phyloP scores from a whole-genome alignment of 2,797 vertebrate species.

The Lateolabrax maculatus region DNA sequence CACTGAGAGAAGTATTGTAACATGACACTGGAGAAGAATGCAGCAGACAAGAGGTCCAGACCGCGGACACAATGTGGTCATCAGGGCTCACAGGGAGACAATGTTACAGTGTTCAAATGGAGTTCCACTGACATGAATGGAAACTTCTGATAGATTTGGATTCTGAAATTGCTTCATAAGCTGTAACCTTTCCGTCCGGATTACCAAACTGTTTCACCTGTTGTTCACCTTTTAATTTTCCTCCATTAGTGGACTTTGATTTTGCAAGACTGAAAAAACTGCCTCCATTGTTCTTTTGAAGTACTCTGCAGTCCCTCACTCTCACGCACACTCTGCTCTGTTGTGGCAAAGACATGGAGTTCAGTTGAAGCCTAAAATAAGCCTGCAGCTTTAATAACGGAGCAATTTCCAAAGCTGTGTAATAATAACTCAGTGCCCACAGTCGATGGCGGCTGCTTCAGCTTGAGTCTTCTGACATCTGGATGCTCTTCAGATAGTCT shows the following conservation, averaged over 20 bases:
- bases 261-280: slow-evolving; percentile 24
- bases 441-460: slow-evolving; percentile 43
- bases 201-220: slow-evolving; percentile 38
- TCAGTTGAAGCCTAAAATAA: slow-evolving; percentile 62
- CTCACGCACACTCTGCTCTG: slow-evolving; percentile 56
- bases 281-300: slow-evolving; percentile 57
- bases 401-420: slow-evolving; percentile 67
- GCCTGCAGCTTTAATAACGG: slow-evolving; percentile 72
- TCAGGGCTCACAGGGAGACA: slow-evolving; percentile 24
- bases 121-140: slow-evolving; percentile 6
- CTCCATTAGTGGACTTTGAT: slow-evolving; percentile 12
- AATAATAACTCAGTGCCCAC: slow-evolving; percentile 64
- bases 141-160: slow-evolving; percentile 7
- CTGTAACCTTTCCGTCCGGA: background rate
- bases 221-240: slow-evolving; percentile 23
- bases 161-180: slow-evolving; percentile 13
- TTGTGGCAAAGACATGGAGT: slow-evolving; percentile 63
- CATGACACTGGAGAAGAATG: slow-evolving; percentile 50
- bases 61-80: slow-evolving; percentile 29
- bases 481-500: slow-evolving; percentile 67
- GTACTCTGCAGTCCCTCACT: slow-evolving; percentile 24
- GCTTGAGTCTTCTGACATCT: slow-evolving; percentile 72
- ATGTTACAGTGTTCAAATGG: slow-evolving; percentile 15
- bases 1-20: slow-evolving; percentile 45
- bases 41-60: slow-evolving; percentile 16